A percentile compares a stretch with the other conserved stretches of the same genome.
Evolutionary conservation across 2,888 invertebrate genomes (phyloP).

Genomic region (Pocota personata): DNA sequence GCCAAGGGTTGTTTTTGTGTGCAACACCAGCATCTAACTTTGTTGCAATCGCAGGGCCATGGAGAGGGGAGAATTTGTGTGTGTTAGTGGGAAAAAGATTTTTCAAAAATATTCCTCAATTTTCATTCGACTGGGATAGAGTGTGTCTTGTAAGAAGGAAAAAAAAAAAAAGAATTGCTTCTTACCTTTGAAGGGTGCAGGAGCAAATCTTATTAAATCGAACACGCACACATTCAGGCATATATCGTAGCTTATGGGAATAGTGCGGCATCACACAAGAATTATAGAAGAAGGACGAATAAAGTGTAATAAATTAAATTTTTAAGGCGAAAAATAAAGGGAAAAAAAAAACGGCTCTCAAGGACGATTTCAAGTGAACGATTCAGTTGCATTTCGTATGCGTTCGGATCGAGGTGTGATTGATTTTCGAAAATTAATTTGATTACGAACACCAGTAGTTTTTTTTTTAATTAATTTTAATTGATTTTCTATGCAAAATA

Average conservation of each 20-base stretch:
- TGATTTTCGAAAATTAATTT: constrained; percentile 37
- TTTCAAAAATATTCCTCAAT: constrained; percentile 52
- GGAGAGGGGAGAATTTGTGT: constrained; percentile 27
- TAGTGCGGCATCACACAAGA: constrained; percentile 10
- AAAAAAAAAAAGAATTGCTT: constrained; percentile 38
- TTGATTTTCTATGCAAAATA: neutral
- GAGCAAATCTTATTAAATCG: constrained; percentile 42
- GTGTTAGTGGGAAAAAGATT: constrained; percentile 16
- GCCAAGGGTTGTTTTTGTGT: constrained; percentile 58
- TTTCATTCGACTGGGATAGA: constrained; percentile 55
- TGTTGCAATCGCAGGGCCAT: constrained; percentile 45
- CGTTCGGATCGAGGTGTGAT: constrained; percentile 76
- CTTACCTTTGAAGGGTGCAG: constrained; percentile 43
- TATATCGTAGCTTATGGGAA: constrained; percentile 12
- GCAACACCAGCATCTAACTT: constrained; percentile 36
- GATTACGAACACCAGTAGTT: neutral
- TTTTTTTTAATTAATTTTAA: constrained; percentile 6
- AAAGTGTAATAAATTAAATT: constrained; percentile 69
- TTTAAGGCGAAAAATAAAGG: constrained; percentile 33
- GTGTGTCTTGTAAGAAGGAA: constrained; percentile 67
- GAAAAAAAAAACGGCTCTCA: constrained; percentile 63
- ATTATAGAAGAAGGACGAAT: constrained; percentile 43
- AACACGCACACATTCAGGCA: constrained; percentile 22
- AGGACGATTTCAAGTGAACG: constrained; percentile 73
- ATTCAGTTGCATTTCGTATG: constrained; percentile 78